phyloP scores from a whole-genome alignment of 2,888 invertebrate genomes.

The Hecatera dysodea region DNA sequence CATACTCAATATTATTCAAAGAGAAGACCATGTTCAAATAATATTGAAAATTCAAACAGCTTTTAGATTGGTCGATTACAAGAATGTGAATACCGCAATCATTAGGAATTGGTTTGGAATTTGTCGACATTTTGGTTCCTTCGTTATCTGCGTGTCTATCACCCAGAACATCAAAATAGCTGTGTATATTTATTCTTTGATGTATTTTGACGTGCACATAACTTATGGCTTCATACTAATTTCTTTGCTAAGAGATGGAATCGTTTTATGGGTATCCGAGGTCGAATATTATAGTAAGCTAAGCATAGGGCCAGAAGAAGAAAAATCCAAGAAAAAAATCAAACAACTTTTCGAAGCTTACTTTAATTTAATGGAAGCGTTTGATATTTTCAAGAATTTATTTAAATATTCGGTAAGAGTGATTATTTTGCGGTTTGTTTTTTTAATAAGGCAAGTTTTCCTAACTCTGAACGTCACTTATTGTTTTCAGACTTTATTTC shows the following conservation, averaged over 20 bases:
- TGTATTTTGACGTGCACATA: conserved; percentile 24
- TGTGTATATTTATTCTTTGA: conserved; percentile 8
- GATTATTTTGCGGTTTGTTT: neutral
- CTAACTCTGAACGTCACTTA: neutral
- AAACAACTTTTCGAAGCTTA: conserved; percentile 33
- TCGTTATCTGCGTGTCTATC: neutral
- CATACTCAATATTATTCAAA: conserved; percentile 6
- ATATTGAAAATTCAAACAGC: conserved; percentile 37
- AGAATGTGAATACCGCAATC: neutral
- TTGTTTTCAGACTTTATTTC: conserved; percentile 26
- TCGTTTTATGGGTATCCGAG: conserved; percentile 20
- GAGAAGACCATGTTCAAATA: conserved; percentile 12
- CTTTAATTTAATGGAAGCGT: conserved; percentile 24
- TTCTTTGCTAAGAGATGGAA: conserved; percentile 18
- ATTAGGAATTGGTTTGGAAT: neutral
- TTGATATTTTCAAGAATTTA: conserved; percentile 29
- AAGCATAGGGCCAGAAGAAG: conserved; percentile 1
- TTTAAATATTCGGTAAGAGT: conserved; percentile 18
- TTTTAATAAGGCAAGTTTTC: neutral
- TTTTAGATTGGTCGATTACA: conserved; percentile 10
- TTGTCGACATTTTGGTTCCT: neutral
- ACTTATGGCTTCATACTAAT: conserved; percentile 22
- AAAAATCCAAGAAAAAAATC: neutral
- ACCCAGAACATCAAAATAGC: neutral
- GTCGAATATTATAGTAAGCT: conserved; percentile 11